These are phyloP conservation scores for Periparus ater DNA, from an alignment of 2,797 vertebrate species.

Conservation along the genomic window DNA sequence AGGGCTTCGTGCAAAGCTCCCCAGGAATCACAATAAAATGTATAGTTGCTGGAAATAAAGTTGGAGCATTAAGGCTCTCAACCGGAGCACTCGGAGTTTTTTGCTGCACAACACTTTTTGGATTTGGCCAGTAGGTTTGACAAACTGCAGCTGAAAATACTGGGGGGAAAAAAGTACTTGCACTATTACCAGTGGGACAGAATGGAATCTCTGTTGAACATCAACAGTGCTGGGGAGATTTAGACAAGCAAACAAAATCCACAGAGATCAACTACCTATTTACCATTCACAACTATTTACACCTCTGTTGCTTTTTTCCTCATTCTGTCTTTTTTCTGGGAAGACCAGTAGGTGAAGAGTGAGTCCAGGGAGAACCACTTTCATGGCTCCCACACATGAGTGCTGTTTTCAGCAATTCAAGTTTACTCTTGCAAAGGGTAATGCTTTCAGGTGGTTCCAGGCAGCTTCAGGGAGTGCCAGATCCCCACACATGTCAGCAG, in stretches of 20 bases:
- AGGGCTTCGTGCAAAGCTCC: not conserved
- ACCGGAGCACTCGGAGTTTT: not conserved
- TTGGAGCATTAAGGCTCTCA: not conserved
- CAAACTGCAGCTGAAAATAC: not conserved
- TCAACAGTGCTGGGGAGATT: not conserved
- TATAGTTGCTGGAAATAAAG: fast-evolving
- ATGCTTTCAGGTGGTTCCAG: not conserved
- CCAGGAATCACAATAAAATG: not conserved
- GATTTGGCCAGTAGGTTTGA: not conserved
- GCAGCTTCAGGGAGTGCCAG: not conserved
- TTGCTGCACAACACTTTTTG: not conserved
- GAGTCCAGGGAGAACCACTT: not conserved
- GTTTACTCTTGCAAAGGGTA: not conserved
- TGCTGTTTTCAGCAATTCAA: not conserved
- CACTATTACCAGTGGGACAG: not conserved
- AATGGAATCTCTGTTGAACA: not conserved
- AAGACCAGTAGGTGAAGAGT: not conserved
- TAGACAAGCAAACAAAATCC: not conserved
- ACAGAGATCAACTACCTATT: not conserved
- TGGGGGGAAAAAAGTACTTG: fast-evolving
- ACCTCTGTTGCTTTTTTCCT: not conserved
- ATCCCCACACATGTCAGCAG: not conserved
- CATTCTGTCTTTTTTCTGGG: not conserved
- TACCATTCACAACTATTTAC: not conserved
- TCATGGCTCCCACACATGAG: not conserved